Base-by-base conservation (phyloP, 2,888 invertebrate genomes). In the Rhodophaea formosa region DNA sequence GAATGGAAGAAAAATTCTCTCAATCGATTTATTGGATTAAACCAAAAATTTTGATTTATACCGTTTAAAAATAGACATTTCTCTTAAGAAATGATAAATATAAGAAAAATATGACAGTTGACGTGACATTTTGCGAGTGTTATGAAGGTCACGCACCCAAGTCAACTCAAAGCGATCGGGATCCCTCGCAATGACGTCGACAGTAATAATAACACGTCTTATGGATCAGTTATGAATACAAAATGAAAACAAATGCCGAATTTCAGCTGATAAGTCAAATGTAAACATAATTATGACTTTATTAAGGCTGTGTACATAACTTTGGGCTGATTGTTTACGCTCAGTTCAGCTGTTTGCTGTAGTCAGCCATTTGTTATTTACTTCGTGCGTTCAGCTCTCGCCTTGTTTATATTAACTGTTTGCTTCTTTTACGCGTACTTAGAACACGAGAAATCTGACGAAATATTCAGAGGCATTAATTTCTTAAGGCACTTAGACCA, bases 291-390 rank as follows among this genome's bases (percentile, higher is more conserved):
- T 49, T 32, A 49, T 49, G 49, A 32, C 8, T 49, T 49, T 49
- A 32, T 49, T 49, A 49, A 32, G 32, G 32, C 49, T 32, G 32
- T 32, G 23, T 46, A n/a, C 46, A 46, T 43, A 45, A 54, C 30
- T 45, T 43, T 30, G 15, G 8, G 45, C 30, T 53, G 43, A 53
- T 54, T 54, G 53, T 54, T 54, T 45, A 30, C 44, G 12, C 43
- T 30, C 43, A 23, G 43, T 16, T 54, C 14, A 54, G 30, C 44
- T 54, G 30, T 44, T 54, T 54, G 32, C 32, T 29, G 29, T 30
- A 54, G 45, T 45, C 53, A 54, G 53, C 45, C 53, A 54, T 44
- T 54, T 54, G 53, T 32, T 53, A 32, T 54, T 45, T 44, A 23
- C 43, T 29, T 45, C 14, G 15, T 29, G 43, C 53, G 39, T 43